These are phyloP conservation scores for Montipora efflorescens DNA, from an alignment of 64 coral and sea anemone genomes.

Conservation along the genomic window DNA sequence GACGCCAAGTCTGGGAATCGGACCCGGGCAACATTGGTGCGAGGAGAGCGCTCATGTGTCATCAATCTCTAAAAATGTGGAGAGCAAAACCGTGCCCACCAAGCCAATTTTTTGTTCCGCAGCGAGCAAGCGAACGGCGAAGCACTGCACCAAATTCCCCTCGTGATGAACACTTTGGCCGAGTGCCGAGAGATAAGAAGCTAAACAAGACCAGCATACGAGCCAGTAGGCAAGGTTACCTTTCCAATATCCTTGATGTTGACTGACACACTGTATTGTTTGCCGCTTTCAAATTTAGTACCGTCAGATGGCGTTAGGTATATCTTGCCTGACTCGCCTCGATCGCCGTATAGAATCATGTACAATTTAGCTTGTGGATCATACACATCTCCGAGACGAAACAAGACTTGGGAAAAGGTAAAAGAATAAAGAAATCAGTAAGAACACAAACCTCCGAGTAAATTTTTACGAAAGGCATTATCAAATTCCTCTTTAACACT, in stretches of 20 bases:
- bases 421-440: not conserved
- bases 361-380: slow-evolving; percentile 83
- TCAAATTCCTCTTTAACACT: not conserved
- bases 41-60: no score
- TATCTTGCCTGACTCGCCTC: slow-evolving; percentile 80
- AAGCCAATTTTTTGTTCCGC: no score
- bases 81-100: no score
- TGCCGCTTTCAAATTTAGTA: slow-evolving; percentile 65
- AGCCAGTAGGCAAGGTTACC: slow-evolving; percentile 18
- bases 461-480: not conserved
- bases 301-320: slow-evolving; percentile 76
- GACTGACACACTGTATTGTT: slow-evolving; percentile 79
- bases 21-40: no score
- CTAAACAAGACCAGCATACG: no score
- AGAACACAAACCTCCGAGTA: not conserved
- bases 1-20: no score
- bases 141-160: no score
- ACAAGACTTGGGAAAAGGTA: slow-evolving; percentile 36
- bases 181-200: no score
- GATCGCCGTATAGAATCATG: slow-evolving; percentile 82
- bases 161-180: no score
- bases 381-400: slow-evolving; percentile 77
- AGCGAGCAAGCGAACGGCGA: no score
- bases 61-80: no score
- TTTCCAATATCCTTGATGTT: slow-evolving; percentile 90